These are phyloP conservation scores for Tillus elongatus DNA, from an alignment of 2,888 invertebrate genomes.

Conservation along the genomic window DNA sequence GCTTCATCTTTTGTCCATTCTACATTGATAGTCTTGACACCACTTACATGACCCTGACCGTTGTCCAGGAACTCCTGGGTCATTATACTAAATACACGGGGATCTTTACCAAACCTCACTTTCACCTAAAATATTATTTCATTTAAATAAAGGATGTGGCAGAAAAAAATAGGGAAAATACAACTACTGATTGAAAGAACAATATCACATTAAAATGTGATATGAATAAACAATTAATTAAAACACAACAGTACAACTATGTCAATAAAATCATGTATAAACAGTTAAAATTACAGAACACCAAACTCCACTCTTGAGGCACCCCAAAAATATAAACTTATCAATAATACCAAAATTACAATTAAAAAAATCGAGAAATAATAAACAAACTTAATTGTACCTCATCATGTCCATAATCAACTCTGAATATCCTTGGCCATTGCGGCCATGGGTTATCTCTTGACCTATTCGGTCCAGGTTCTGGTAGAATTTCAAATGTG, in stretches of 20 bases:
- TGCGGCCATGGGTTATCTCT: conserved; percentile 98
- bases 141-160: conserved; percentile 6
- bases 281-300: no score
- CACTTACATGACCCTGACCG: conserved; percentile 79
- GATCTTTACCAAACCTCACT: conserved; percentile 85
- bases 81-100: conserved; percentile 84
- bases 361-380: no score
- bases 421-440: conserved; percentile 91
- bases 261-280: no score
- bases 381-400: no score
- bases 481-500: conserved; percentile 94
- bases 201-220: no score
- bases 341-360: no score
- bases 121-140: conserved; percentile 44
- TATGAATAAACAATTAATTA: no score
- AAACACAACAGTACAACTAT: no score
- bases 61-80: conserved; percentile 93
- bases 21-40: conserved; percentile 82
- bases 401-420: conserved; percentile 98
- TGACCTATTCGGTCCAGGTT: conserved; percentile 72
- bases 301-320: no score
- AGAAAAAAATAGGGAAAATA: no score
- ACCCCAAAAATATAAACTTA: no score
- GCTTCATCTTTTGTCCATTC: conserved; percentile 87
- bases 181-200: no score